Conservation (phyloP, 2,113 vertebrate species). For the Ailuropoda melanoleuca region DNA sequence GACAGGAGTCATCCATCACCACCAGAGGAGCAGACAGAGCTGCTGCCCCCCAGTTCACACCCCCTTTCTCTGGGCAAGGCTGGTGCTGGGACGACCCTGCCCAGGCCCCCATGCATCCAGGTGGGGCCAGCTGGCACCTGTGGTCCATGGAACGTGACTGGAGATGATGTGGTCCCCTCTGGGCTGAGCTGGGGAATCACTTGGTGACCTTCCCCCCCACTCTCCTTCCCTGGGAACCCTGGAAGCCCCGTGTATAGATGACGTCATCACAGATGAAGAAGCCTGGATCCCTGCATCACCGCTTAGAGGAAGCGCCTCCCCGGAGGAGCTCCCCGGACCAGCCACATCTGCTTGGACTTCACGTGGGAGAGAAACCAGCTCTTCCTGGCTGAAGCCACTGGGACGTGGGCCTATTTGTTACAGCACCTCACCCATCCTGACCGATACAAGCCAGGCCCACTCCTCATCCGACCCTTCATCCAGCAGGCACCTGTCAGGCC, state of each 20-base stretch:
- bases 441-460: not conserved
- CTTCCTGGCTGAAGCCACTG: not conserved
- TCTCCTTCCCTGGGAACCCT: not conserved
- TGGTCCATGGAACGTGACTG: not conserved
- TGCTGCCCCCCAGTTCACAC: fast-evolving
- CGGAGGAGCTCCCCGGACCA: not conserved
- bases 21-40: not conserved
- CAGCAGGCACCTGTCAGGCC: not conserved
- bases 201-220: fast-evolving
- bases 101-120: too few species aligned
- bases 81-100: not conserved
- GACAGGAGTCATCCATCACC: fast-evolving
- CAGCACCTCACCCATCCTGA: not conserved
- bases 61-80: not conserved
- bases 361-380: not conserved
- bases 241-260: not conserved
- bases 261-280: not conserved
- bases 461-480: not conserved
- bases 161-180: not conserved
- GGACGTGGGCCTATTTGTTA: not conserved
- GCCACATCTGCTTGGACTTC: not conserved
- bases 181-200: not conserved
- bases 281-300: not conserved
- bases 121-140: not conserved
- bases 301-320: not conserved